A percentile compares a stretch with the other conserved stretches of the same genome.
Evolutionary conservation across 2,113 vertebrate genomes (phyloP).

Genomic region (Nothobranchius furzeri): DNA sequence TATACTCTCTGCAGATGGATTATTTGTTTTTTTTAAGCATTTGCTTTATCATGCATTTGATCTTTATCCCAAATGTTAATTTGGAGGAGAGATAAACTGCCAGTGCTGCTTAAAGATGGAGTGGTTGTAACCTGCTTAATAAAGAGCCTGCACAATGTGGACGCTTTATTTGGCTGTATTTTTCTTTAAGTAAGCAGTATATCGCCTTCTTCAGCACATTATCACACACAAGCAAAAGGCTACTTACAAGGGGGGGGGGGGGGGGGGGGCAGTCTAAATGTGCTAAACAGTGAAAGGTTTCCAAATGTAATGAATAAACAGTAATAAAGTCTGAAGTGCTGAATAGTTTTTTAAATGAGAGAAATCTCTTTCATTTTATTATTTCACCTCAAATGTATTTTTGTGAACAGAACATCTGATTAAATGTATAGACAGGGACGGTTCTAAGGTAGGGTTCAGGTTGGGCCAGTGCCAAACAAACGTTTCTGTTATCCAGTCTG

Average conservation of each 20-base stretch:
- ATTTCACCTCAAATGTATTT: no score
- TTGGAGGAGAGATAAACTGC: neutral
- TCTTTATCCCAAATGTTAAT: neutral
- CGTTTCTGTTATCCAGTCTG: no score
- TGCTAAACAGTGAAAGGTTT: no score
- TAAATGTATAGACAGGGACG: no score
- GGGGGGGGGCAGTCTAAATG: slow-evolving; percentile 29
- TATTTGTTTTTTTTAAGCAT: neutral
- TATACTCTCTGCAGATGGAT: slow-evolving; percentile 2
- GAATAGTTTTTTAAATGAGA: no score
- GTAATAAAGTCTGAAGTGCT: no score
- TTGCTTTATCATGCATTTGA: neutral
- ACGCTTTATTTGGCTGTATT: slow-evolving; percentile 17
- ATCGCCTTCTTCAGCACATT: slow-evolving; percentile 46
- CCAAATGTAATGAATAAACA: no score
- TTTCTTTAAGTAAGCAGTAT: slow-evolving; percentile 40
- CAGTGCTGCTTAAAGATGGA: neutral
- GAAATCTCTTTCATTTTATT: no score
- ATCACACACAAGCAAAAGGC: slow-evolving; percentile 46
- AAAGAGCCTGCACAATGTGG: slow-evolving; percentile 10
- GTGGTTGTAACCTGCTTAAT: neutral
- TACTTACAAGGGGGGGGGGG: slow-evolving; percentile 36
- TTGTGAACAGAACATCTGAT: no score
- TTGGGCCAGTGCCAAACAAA: no score
- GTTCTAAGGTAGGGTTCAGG: no score